Base-by-base conservation (phyloP, 2,113 vertebrate genomes). In the Myanophis thanlyinensis region DNA sequence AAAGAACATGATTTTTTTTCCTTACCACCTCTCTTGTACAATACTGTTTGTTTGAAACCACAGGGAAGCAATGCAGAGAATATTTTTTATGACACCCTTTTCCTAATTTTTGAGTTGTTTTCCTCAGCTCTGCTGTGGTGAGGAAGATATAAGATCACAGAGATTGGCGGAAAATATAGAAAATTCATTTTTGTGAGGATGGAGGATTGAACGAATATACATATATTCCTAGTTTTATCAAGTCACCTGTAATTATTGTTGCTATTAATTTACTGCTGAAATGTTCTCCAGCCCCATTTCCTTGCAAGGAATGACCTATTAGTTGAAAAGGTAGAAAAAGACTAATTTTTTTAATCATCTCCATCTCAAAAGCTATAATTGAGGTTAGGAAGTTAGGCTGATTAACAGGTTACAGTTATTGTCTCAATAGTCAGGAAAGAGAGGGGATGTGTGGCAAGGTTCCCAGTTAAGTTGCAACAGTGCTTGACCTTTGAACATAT, bases 341-440 rank as follows among this genome's bases (percentile, higher is more conserved):
- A 93, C 94, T 96, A 96, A 93, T 92, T 96, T 96, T 84, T 89
- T 95, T 91, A 96, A 96, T 96, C 95, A 96, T 94, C 96, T 96
- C 96, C 95, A 97, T 97, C 96, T 97, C 93, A 95, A 97, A 95
- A 97, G 95, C 94, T 94, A 89, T 97, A 97, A 97, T 96, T 97
- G 97, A 96, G 96, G 96, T 97, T 96, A 97, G 54, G 93, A 95
- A 96, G 94, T 96, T 96, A 94, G 27, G 91, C 89, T 92, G 95
- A 97, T 97, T 97, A 96, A 96, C 96, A 96, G 97, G 96, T 96
- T 96, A 95, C 89, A 52, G 91, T 54, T 91, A 89, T 94, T 92
- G 93, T 94, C 93, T 91, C 53, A 95, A 80, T 88, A 49, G 7
- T 40, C 85, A 30, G 56, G 3, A 52, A 92, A n/a, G 2, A 46